These are phyloP conservation scores for Dasypogon diadema DNA, from an alignment of 2,888 invertebrate genomes.

Conservation along the genomic window DNA sequence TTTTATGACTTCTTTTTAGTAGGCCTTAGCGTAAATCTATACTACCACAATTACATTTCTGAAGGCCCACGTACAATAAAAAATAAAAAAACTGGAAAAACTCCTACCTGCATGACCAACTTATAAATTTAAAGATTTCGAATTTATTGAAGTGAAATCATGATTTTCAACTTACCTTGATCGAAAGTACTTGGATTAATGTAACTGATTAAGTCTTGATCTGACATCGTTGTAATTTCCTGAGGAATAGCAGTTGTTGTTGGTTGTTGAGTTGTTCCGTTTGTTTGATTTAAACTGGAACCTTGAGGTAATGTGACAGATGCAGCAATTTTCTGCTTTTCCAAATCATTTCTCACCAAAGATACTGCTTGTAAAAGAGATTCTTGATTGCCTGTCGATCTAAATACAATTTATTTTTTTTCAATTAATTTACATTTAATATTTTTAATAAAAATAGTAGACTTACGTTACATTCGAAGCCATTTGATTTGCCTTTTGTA, in stretches of 20 bases:
- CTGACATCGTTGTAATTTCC: constrained; percentile 85
- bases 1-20: too few relatives aligned
- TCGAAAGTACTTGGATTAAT: constrained; percentile 92
- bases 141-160: not conserved
- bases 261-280: constrained; percentile 63
- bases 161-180: constrained; percentile 74
- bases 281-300: constrained; percentile 59
- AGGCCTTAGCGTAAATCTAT: too few relatives aligned
- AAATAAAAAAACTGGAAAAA: too few relatives aligned
- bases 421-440: not conserved
- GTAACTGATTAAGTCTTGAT: constrained; percentile 88
- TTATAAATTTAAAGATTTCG: not conserved
- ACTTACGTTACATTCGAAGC: constrained; percentile 57
- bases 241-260: constrained; percentile 73
- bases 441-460: not conserved
- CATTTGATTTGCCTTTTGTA: constrained; percentile 54
- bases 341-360: constrained; percentile 63
- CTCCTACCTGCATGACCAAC: too few relatives aligned
- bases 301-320: constrained; percentile 57
- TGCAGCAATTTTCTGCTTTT: constrained; percentile 65
- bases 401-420: constrained; percentile 46
- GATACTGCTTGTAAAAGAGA: constrained; percentile 66
- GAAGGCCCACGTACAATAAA: too few relatives aligned
- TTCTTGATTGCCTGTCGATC: constrained; percentile 64
- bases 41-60: too few relatives aligned